Percentiles rank a stretch among this genome's conserved stretches.
Conservation (phyloP, 2,113 vertebrate species). For the Mungos mungo region DNA sequence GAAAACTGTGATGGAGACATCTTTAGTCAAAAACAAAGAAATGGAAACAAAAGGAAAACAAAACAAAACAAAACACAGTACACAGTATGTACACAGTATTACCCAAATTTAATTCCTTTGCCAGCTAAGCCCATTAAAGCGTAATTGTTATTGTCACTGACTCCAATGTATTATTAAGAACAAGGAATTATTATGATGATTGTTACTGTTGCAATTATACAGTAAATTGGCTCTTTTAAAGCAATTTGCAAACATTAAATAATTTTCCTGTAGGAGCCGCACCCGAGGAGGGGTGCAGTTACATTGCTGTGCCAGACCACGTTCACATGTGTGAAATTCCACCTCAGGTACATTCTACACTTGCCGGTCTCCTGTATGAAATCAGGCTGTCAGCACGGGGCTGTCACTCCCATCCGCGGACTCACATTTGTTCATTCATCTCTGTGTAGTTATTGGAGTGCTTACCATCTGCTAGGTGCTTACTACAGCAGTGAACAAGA, state of each 20-base stretch:
- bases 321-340: neutral
- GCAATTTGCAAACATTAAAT: constrained; percentile 16
- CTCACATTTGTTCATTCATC: neutral
- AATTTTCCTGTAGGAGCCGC: neutral
- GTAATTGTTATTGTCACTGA: constrained; percentile 38
- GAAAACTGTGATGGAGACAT: neutral
- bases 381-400: neutral
- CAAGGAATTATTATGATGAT: constrained; percentile 30
- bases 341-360: neutral
- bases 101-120: neutral
- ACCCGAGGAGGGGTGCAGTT: neutral
- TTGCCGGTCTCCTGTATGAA: neutral
- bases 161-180: constrained; percentile 44
- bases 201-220: neutral
- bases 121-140: neutral
- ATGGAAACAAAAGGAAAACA: neutral
- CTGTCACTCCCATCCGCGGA: neutral
- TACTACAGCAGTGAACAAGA: neutral
- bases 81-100: neutral
- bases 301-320: neutral
- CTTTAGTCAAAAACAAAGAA: neutral
- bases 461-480: neutral
- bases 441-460: neutral
- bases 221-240: constrained; percentile 12
- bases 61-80: neutral